A percentile compares a stretch with the other conserved stretches of the same genome.
Evolutionary conservation across 2,888 invertebrate species (phyloP).

Genomic region (Drosophila formosana): DNA sequence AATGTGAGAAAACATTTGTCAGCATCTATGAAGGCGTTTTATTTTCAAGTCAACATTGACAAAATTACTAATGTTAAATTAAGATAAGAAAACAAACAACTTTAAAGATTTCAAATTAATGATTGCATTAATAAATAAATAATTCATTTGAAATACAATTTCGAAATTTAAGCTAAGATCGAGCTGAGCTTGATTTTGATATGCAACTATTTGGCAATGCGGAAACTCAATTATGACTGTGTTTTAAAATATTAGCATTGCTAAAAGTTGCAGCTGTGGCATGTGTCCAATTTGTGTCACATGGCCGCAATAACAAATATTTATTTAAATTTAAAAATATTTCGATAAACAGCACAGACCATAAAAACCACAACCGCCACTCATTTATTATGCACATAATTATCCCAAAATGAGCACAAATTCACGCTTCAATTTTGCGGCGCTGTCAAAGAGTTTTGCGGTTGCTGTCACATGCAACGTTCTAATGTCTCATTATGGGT

Average conservation of each 20-base stretch:
- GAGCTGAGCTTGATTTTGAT: too few species aligned
- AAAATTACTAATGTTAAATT: too few species aligned
- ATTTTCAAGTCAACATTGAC: too few species aligned
- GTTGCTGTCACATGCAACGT: slow-evolving; percentile 56
- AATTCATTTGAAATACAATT: too few species aligned
- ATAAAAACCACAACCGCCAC: slow-evolving; percentile 42
- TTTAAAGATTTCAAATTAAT: too few species aligned
- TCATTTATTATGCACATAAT: slow-evolving; percentile 64
- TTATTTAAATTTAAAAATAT: slow-evolving; percentile 45
- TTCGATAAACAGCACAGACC: slow-evolving; percentile 25
- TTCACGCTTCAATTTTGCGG: slow-evolving; percentile 47
- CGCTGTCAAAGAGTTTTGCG: slow-evolving; percentile 57
- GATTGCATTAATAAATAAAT: too few species aligned
- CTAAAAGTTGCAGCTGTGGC: slow-evolving; percentile 5
- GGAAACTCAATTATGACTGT: slow-evolving; percentile 3
- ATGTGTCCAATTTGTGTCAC: slow-evolving; percentile 19
- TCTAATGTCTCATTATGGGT: slow-evolving; percentile 42
- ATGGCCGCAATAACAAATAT: slow-evolving; percentile 27
- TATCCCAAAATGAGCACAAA: slow-evolving; percentile 39
- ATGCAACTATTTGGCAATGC: neutral
- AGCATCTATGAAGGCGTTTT: neutral
- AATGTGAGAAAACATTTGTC: neutral
- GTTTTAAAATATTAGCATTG: slow-evolving; percentile 2
- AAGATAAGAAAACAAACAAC: too few species aligned
- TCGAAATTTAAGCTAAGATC: too few species aligned